Conservation (phyloP, 2,113 vertebrate species). For the Bujurquina vittata region DNA sequence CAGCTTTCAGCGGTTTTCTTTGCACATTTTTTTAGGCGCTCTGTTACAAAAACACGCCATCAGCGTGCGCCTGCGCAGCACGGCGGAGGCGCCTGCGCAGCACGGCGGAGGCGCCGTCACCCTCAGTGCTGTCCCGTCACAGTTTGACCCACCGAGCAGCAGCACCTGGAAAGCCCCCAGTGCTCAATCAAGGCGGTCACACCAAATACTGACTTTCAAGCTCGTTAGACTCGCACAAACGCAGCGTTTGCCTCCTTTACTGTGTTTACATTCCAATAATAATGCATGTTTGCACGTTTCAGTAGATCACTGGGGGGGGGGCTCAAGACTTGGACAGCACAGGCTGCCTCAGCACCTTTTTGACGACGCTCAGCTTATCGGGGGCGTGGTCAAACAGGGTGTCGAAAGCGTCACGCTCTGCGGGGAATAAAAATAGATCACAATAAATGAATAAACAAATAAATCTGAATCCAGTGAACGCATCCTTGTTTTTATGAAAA, state of each 20-base stretch:
- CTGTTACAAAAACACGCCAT: too few species aligned
- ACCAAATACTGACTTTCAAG: background rate
- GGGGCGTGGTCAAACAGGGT: slow-evolving; percentile 97
- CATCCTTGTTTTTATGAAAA: background rate
- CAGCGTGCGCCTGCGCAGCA: background rate
- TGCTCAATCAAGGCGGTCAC: background rate
- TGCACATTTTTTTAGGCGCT: too few species aligned
- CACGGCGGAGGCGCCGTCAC: background rate
- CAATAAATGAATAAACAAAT: too few species aligned
- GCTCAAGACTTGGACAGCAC: background rate
- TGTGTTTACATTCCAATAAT: background rate
- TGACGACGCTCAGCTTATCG: slow-evolving; percentile 97
- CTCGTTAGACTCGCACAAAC: background rate
- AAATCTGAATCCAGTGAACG: background rate
- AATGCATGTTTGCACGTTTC: background rate
- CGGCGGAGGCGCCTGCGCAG: background rate
- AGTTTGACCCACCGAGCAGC: background rate
- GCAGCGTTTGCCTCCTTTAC: background rate
- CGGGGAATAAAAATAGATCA: slow-evolving; percentile 48
- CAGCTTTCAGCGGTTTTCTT: too few species aligned
- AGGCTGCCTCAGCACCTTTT: slow-evolving; percentile 90
- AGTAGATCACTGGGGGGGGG: background rate
- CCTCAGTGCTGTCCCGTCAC: fast-evolving
- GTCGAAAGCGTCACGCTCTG: slow-evolving; percentile 97
- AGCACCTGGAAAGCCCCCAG: fast-evolving